Percentiles rank a stretch among this genome's conserved stretches.
These are phyloP conservation scores for Pyrocephalus nanus DNA, from an alignment of 2,797 vertebrate genomes.

Conservation along the genomic window DNA sequence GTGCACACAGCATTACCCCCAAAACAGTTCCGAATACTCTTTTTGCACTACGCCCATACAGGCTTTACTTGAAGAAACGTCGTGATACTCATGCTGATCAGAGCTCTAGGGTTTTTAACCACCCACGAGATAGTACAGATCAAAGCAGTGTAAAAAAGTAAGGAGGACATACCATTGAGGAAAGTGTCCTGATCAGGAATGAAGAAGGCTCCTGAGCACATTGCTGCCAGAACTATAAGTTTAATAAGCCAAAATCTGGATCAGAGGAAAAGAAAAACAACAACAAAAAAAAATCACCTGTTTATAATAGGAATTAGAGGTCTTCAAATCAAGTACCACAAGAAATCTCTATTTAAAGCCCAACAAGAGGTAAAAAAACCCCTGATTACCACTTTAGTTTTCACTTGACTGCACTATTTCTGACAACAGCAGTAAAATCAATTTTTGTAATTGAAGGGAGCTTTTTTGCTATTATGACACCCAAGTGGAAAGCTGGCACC, in stretches of 20 bases:
- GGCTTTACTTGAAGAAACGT: neutral
- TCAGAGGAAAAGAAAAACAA: neutral
- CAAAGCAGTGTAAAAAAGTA: neutral
- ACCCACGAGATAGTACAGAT: neutral
- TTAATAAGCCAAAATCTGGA: constrained; percentile 96
- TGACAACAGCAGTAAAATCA: neutral
- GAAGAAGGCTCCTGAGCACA: constrained; percentile 95
- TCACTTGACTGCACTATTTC: neutral
- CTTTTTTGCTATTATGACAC: neutral
- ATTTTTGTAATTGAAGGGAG: no score
- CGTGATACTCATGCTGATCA: neutral
- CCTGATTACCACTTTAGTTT: neutral
- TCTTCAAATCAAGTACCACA: neutral
- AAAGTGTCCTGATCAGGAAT: constrained; percentile 89
- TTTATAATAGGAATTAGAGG: neutral
- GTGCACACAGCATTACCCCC: rapidly evolving
- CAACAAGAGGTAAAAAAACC: rapidly evolving
- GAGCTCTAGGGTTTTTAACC: neutral
- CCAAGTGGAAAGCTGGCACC: neutral
- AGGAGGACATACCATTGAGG: constrained; percentile 83
- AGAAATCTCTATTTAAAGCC: neutral
- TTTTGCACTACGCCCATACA: neutral
- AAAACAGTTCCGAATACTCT: neutral
- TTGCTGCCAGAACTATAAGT: constrained; percentile 85
- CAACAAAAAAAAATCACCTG: neutral